A percentile compares a stretch with the other conserved stretches of the same genome.
phyloP scores from a whole-genome alignment of 1,140 invertebrate genomes.

The Mya arenaria region DNA sequence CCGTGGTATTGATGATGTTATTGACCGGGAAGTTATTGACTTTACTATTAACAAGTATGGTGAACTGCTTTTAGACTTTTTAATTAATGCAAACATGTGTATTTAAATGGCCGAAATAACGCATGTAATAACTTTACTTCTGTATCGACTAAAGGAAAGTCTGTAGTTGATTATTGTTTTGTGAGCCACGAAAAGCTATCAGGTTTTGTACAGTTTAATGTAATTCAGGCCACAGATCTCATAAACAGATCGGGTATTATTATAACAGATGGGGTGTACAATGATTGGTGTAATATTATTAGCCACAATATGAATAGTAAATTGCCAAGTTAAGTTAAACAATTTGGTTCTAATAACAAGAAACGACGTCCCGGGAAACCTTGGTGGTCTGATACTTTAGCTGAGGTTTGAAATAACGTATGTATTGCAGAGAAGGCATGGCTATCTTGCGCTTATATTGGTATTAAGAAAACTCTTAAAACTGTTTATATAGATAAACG shows the following conservation, averaged over 20 bases:
- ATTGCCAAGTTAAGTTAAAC: background rate
- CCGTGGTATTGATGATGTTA: constrained; percentile 52
- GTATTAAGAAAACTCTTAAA: background rate
- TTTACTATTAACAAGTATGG: constrained; percentile 41
- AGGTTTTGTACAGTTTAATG: constrained; percentile 13
- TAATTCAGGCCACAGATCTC: constrained; percentile 15
- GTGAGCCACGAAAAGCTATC: constrained; percentile 16
- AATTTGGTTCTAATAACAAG: constrained; percentile 18
- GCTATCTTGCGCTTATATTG: background rate
- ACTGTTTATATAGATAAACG: constrained; percentile 12
- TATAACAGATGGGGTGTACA: constrained; percentile 15
- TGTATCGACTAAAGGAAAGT: constrained; percentile 45
- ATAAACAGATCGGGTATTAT: background rate
- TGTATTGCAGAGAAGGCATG: constrained; percentile 11
- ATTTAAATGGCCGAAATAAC: constrained; percentile 49
- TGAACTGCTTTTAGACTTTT: constrained; percentile 53
- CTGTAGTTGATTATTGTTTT: constrained; percentile 56
- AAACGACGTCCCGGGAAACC: constrained; percentile 30
- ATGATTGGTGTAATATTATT: constrained; percentile 19
- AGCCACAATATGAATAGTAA: constrained; percentile 12
- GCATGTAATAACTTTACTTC: constrained; percentile 46
- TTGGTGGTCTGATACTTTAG: constrained; percentile 35
- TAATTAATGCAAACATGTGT: constrained; percentile 53
- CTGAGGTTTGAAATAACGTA: constrained; percentile 28
- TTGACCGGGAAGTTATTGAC: constrained; percentile 38